A percentile compares a stretch with the other conserved stretches of the same genome.
phyloP scores from a whole-genome alignment of 2,797 vertebrate genomes.

The Sebastes goodei region DNA sequence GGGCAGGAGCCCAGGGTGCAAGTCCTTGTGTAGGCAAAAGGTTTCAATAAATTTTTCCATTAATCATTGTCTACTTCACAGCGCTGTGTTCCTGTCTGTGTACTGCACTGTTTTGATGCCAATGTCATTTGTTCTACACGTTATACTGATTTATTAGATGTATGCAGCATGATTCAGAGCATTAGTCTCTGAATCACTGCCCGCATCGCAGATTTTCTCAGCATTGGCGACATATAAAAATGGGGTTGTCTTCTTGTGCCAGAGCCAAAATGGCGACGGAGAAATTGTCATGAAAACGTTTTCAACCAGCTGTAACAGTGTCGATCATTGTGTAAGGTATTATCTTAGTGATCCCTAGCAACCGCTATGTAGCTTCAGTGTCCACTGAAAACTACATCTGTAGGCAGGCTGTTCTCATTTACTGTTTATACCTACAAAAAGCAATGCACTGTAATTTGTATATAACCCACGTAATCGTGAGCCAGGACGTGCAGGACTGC shows the following conservation, averaged over 20 bases:
- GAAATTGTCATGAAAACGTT: background rate
- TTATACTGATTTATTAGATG: background rate
- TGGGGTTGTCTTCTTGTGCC: background rate
- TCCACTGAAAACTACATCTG: background rate
- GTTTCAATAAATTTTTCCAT: conserved; percentile 32
- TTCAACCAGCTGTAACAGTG: background rate
- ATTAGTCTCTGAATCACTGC: background rate
- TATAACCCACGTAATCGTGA: too few relatives aligned
- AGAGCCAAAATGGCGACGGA: background rate
- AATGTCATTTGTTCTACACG: background rate
- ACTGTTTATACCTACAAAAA: too few relatives aligned
- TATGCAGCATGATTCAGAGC: background rate
- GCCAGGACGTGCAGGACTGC: too few relatives aligned
- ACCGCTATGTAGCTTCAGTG: rapidly evolving
- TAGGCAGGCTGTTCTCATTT: too few relatives aligned
- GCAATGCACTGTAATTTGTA: too few relatives aligned
- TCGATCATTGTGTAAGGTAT: background rate
- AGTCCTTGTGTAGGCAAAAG: conserved; percentile 27
- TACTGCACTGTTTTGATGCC: background rate
- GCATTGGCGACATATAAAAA: background rate
- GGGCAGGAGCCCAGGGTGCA: conserved; percentile 26
- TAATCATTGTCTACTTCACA: conserved; percentile 45
- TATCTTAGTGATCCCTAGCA: background rate
- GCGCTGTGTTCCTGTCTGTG: conserved; percentile 9
- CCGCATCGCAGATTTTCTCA: background rate